phyloP scores from a whole-genome alignment of 2,113 vertebrate species.

The Tetrao urogallus region DNA sequence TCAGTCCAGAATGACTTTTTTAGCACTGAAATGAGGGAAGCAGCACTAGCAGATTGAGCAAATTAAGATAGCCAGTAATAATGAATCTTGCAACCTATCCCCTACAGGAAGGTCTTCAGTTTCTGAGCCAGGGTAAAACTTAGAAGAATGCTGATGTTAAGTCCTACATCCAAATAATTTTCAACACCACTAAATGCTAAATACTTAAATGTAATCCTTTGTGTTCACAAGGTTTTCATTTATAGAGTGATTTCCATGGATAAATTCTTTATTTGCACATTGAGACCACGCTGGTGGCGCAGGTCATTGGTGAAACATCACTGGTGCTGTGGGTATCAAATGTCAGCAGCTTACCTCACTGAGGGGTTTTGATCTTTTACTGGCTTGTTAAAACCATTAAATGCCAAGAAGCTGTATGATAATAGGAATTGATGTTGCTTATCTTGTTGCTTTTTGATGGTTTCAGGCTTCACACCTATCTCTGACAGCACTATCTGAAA shows the following conservation, averaged over 20 bases:
- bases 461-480: not conserved
- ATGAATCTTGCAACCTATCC: not conserved
- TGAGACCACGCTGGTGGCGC: not conserved
- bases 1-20: not conserved
- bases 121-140: not conserved
- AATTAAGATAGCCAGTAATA: not conserved
- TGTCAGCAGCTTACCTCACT: not conserved
- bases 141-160: not conserved
- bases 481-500: not conserved
- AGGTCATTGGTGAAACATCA: not conserved
- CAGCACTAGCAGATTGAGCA: not conserved
- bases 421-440: not conserved
- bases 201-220: not conserved
- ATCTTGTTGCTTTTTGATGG: not conserved
- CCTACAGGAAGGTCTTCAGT: not conserved
- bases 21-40: not conserved
- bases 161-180: not conserved
- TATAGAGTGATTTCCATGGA: not conserved
- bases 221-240: not conserved
- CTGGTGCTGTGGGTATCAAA: not conserved
- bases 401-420: not conserved
- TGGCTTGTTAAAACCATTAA: not conserved
- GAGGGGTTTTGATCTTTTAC: not conserved
- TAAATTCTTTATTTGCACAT: not conserved
- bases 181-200: not conserved